Percentiles rank a stretch among this genome's conserved stretches.
Conservation (phyloP, 2,797 vertebrate genomes). For the Danionella dracula region DNA sequence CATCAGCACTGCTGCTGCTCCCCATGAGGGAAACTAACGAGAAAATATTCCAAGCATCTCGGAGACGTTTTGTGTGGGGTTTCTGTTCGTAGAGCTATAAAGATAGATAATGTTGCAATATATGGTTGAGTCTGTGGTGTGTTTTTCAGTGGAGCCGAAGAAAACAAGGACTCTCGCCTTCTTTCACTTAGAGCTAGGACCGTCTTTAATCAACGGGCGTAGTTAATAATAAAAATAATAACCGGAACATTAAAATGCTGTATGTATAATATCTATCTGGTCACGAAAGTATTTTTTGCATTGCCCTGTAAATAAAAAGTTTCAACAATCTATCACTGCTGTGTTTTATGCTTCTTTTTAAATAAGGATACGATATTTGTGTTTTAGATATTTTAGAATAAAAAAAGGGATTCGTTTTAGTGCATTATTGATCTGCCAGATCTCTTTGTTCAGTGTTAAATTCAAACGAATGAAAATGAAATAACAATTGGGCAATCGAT, state of each 20-base stretch:
- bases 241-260: conserved; percentile 50
- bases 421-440: too few relatives aligned
- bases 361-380: too few relatives aligned
- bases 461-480: too few relatives aligned
- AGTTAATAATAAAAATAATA: conserved; percentile 44
- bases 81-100: conserved; percentile 55
- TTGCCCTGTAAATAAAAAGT: conserved; percentile 75
- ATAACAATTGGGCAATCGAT: too few relatives aligned
- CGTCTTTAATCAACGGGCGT: conserved; percentile 67
- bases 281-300: conserved; percentile 83
- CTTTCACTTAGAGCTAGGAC: conserved; percentile 65
- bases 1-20: conserved; percentile 51
- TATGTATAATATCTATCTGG: conserved; percentile 78
- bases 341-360: too few relatives aligned
- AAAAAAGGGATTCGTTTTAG: too few relatives aligned
- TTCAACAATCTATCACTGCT: conserved; percentile 60
- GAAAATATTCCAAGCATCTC: conserved; percentile 48
- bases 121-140: conserved; percentile 68
- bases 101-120: conserved; percentile 56
- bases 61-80: conserved; percentile 48
- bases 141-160: conserved; percentile 42
- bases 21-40: conserved; percentile 36
- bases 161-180: conserved; percentile 58
- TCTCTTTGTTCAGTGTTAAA: too few relatives aligned
- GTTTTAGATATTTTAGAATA: too few relatives aligned